Evolutionary conservation across 2,888 invertebrate genomes (phyloP), one percentile per base, ranked within the genome.

Genomic region (Baccha elongata): DNA sequence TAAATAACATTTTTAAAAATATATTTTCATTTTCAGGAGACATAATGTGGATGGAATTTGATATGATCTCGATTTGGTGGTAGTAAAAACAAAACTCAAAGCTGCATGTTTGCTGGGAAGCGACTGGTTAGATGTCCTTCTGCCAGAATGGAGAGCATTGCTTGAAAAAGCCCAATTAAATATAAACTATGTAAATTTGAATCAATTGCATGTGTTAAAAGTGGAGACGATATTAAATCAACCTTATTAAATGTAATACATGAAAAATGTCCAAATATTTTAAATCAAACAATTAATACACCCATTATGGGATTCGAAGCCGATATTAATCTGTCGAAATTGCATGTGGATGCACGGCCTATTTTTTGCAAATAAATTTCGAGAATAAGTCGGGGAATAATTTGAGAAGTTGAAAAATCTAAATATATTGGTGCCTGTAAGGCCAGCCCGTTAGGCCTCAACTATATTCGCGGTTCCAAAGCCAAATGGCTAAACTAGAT

Each of bases 401-500:
- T 17, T 86, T 15, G 55, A 85, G 13, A 17, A 55, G 8, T 52
- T 85, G 15, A 29, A 71, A 1, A 32, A 65, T 6, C 44, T 50
- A 72, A 68, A 71, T 26, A 84, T 85, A 35, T 62, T 83, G 10
- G 52, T 17, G 15, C 40, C 65, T 37, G 52, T 85, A 5, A 46
- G 62, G 15, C 13, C 55, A 42, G 37, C 58, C 7, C 62, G 84
- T 11, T 84, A 84, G 80, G 85, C 75, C 0, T 76, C 71, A 3
- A 78, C 84, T n/a, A 64, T 85, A 3, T 83, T 85, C n/a, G 71
- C 64, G 1, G 65, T 79, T 1, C 71, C 72, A 19, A 85, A 85
- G n/a, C 21, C 46, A 17, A 67, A 85, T 50, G 67, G 75, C 2
- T 11, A 32, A 26, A 40, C 81, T 11, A 10, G 69, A 40, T 5